Evolutionary conservation across 2,797 vertebrate genomes (phyloP), one percentile per base, ranked within the genome.

Genomic region (Nothura maculosa): DNA sequence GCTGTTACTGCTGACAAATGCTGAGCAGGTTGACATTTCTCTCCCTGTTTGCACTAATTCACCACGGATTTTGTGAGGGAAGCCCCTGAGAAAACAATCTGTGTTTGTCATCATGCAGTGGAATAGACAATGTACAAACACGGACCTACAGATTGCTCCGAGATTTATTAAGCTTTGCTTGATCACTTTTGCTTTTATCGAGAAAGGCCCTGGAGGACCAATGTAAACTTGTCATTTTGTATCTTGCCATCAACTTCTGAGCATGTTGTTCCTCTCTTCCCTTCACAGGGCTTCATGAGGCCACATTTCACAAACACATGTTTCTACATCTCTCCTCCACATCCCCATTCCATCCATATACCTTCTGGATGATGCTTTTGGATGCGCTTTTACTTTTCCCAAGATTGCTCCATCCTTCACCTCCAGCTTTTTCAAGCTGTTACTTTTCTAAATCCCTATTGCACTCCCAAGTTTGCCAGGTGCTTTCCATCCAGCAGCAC

Each of bases 391-490:
- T 36, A n/a, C 34, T 84, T 30, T 40, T 83, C 47, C 55, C 42
- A 73, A 0, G 40, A n/a, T 85, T 77, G 17, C 30, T 81, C 25
- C 73, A 25, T 63, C 72, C 57, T 94, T 91, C 89, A 96, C 74
- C 83, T 91, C 22, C 57, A 72, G 43, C 74, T 57, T 64, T 58
- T 67, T 38, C 89, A 91, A 86, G 70, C 89, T 94, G 85, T 84
- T 90, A 42, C 40, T 60, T 87, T 91, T 89, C 90, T 86, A 86
- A 92, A 80, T 91, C 75, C 64, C n/a, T 85, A 24, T 52, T 42
- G 52, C 7, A 10, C 36, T 75, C 86, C 40, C 24, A 30, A 82
- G 74, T 40, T 57, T 3, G 0, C 78, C 92, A 94, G 74, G 74
- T 91, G 83, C 90, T 96, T 90, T 85, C 52, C 54, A 77, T 30